Percentiles rank a stretch among this genome's conserved stretches.
Conservation (phyloP, 2,113 vertebrate species). For the Cephalopterus ornatus region DNA sequence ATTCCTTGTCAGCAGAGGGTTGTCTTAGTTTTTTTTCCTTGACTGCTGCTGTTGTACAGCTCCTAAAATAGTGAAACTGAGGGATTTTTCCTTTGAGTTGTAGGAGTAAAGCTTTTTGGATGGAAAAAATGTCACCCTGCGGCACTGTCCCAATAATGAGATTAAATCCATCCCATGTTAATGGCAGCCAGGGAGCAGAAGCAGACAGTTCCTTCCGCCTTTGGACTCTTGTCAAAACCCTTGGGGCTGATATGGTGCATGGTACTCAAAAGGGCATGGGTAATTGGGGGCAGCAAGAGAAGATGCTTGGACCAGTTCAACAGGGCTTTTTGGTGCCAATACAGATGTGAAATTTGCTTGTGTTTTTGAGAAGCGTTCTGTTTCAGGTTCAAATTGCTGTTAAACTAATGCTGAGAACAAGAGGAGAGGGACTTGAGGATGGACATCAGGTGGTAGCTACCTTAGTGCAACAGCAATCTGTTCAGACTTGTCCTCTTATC, state of each 20-base stretch:
- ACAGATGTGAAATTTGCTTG: not conserved
- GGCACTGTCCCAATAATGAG: not conserved
- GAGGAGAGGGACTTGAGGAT: not conserved
- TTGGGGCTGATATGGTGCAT: not conserved
- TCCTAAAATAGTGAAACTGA: not conserved
- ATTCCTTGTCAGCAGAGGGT: not conserved
- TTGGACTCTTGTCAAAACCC: not conserved
- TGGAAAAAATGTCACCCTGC: not conserved
- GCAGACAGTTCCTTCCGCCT: not conserved
- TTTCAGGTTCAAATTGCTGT: not conserved
- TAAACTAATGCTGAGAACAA: not conserved
- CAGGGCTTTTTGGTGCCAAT: not conserved
- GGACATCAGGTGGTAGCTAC: not conserved
- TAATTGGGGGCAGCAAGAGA: not conserved
- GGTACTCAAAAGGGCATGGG: not conserved
- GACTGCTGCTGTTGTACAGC: not conserved
- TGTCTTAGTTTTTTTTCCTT: not conserved
- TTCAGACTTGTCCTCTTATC: conserved; percentile 26
- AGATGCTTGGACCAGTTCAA: not conserved
- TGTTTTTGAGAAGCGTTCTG: not conserved
- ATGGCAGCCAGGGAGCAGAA: not conserved
- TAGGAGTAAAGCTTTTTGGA: not conserved
- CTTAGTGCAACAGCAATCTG: not conserved
- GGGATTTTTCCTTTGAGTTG: not conserved
- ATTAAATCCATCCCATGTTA: not conserved